Base-by-base conservation (phyloP, 2,888 invertebrate species). In the Melangyna quadrimaculata region DNA sequence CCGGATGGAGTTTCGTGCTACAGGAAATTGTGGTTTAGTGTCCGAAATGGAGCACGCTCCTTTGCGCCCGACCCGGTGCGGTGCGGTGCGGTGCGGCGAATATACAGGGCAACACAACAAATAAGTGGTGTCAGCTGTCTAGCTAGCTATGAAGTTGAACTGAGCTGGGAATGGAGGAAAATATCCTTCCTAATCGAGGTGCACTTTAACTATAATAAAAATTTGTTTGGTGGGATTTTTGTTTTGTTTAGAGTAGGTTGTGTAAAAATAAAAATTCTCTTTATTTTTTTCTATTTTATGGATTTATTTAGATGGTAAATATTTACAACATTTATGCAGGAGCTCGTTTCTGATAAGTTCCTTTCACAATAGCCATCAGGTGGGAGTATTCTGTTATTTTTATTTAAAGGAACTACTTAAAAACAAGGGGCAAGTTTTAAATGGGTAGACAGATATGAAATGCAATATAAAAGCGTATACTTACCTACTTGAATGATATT, bases 21-120 rank as follows among this genome's bases (percentile, higher is more conserved):
- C 84, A 86, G 84, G 84, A 86, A 86, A 80, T 86, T 86, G 84
- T 86, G 84, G 84, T 80, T 86, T 80, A 86, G 75, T 80, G 84
- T 80, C 84, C 80, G 84, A 86, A 86, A 80, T 84, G 40, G 77
- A 84, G 75, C 75, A 84, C 80, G 69, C 80, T 86, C 63, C 67
- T 55, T 63, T 45, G 35, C 22, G 27, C 22, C 48, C 43, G 27
- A n/a, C n/a, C n/a, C n/a, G n/a, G n/a, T n/a, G n/a, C n/a, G n/a
- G n/a, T n/a, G n/a, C n/a, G n/a, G n/a, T n/a, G n/a, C n/a, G n/a
- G n/a, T n/a, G n/a, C n/a, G n/a, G n/a, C n/a, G n/a, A n/a, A n/a
- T 73, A 48, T 65, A 51, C 9, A 40, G 22, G n/a, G 24, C 40
- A 48, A 57, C 71, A 65, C 55, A 69, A 71, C 63, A 73, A 79